Evolutionary conservation across 2,888 invertebrate species (phyloP).

Genomic region (Adelognathus sp.): DNA sequence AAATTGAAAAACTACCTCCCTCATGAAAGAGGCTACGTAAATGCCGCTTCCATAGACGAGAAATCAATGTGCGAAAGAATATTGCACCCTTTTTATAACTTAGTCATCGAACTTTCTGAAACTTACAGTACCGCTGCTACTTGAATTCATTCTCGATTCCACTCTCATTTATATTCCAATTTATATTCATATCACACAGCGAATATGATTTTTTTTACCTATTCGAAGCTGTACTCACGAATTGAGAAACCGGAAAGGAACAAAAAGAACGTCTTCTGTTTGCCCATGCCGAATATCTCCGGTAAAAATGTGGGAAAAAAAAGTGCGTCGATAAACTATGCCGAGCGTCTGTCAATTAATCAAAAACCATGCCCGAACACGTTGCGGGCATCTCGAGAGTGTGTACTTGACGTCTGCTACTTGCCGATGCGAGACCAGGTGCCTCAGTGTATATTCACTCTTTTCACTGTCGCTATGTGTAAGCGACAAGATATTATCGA

Average conservation of each 20-base stretch:
- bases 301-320: conserved; percentile 14
- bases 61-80: too few relatives aligned
- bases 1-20: too few relatives aligned
- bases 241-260: not conserved
- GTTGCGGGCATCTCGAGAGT: conserved; percentile 30
- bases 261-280: not conserved
- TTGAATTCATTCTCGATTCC: too few relatives aligned
- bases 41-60: too few relatives aligned
- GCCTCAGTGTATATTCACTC: conserved; percentile 37
- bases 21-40: too few relatives aligned
- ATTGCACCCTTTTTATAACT: too few relatives aligned
- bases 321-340: conserved; percentile 5
- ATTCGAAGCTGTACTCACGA: too few relatives aligned
- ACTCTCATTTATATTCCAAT: too few relatives aligned
- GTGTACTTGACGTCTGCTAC: conserved; percentile 51
- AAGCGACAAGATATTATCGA: conserved; percentile 52
- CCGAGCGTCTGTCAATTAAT: conserved; percentile 36
- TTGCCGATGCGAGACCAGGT: conserved; percentile 51
- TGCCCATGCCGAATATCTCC: not conserved
- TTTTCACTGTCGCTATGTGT: not conserved
- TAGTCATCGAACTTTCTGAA: too few relatives aligned
- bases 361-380: not conserved
- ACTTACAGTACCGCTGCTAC: too few relatives aligned
- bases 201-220: too few relatives aligned
- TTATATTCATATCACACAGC: too few relatives aligned